phyloP scores from a whole-genome alignment of 2,113 vertebrate genomes.

The Andinoacara biseriatus region DNA sequence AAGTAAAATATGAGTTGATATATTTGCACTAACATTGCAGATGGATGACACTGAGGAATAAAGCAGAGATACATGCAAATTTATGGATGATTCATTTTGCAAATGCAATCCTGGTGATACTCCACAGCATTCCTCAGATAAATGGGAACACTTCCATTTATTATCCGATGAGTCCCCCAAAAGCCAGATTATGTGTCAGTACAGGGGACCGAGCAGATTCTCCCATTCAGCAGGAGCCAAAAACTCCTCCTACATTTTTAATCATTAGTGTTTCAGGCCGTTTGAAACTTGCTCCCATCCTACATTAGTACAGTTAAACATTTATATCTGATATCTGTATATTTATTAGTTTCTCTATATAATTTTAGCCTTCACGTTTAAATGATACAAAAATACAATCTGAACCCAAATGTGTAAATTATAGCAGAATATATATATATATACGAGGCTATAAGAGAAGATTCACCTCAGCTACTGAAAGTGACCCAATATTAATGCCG shows the following conservation, averaged over 20 bases:
- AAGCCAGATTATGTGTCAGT: background rate
- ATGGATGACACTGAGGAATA: background rate
- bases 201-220: background rate
- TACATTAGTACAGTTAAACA: slow-evolving; percentile 22
- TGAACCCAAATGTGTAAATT: slow-evolving; percentile 9
- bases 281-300: background rate
- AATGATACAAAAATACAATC: slow-evolving; percentile 35
- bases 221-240: background rate
- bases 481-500: slow-evolving; percentile 21
- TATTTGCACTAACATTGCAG: background rate
- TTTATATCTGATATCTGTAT: background rate
- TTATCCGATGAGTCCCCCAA: no score
- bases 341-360: slow-evolving; percentile 38
- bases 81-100: background rate
- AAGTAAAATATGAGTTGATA: background rate
- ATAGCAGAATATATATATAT: background rate
- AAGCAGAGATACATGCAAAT: background rate
- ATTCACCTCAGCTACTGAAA: slow-evolving; percentile 22
- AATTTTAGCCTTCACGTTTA: slow-evolving; percentile 35
- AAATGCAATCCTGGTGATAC: background rate
- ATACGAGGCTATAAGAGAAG: slow-evolving; percentile 4
- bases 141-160: background rate
- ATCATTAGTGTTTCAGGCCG: slow-evolving; percentile 6
- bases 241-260: background rate
- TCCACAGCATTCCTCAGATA: background rate